A percentile compares a stretch with the other conserved stretches of the same genome.
Evolutionary conservation across 2,888 invertebrate species (phyloP).

Genomic region (Deilephila elpenor): DNA sequence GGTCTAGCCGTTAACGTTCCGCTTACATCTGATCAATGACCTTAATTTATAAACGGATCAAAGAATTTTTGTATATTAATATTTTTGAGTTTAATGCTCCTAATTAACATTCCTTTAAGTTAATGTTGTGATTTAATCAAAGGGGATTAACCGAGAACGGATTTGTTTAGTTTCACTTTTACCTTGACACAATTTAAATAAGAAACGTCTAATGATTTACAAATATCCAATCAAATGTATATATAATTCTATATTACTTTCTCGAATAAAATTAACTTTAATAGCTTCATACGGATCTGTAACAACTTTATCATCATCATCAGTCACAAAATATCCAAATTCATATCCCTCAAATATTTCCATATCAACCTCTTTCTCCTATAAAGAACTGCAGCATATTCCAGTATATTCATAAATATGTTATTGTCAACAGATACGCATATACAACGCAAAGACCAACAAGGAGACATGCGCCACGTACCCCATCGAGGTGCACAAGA

Average conservation of each 20-base stretch:
- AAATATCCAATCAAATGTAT: too few relatives aligned
- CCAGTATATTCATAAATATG: neutral
- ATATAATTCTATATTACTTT: too few relatives aligned
- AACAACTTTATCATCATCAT: neutral
- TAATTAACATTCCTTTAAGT: neutral
- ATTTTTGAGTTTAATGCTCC: neutral
- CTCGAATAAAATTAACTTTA: too few relatives aligned
- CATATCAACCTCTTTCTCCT: too few relatives aligned
- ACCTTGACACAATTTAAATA: too few relatives aligned
- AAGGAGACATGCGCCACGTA: constrained; percentile 73
- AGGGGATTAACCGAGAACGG: too few relatives aligned
- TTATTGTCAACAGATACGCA: constrained; percentile 64
- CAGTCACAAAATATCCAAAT: neutral
- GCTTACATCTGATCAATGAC: constrained; percentile 8
- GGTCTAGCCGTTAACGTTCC: constrained; percentile 9
- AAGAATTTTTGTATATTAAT: neutral
- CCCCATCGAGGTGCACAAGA: constrained; percentile 70
- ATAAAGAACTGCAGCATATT: too few relatives aligned
- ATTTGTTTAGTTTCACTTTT: too few relatives aligned
- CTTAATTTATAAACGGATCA: constrained; percentile 19
- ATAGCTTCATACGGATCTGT: neutral
- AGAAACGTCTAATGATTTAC: too few relatives aligned
- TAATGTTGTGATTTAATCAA: too few relatives aligned
- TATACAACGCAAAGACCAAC: constrained; percentile 69
- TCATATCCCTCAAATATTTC: too few relatives aligned